phyloP scores from a whole-genome alignment of 2,888 invertebrate species.

The Plebejus anna region DNA sequence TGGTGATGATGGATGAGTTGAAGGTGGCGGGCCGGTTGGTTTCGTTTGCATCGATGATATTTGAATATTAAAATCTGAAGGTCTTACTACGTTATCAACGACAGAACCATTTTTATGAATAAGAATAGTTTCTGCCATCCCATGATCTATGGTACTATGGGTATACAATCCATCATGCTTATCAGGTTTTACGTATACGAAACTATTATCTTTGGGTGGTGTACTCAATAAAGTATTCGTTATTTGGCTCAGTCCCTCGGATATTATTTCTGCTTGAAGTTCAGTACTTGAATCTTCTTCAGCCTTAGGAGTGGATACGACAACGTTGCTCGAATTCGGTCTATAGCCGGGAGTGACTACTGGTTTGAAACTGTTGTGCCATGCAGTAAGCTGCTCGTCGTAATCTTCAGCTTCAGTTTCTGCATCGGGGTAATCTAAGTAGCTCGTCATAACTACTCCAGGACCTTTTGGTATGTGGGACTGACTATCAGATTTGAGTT shows the following conservation, averaged over 20 bases:
- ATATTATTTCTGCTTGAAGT: constrained; percentile 71
- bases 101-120: constrained; percentile 79
- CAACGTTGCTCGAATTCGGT: constrained; percentile 49
- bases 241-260: constrained; percentile 79
- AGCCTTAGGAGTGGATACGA: constrained; percentile 49
- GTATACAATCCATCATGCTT: constrained; percentile 60
- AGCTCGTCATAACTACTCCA: constrained; percentile 72
- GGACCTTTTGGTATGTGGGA: constrained; percentile 74
- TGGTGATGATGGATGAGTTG: constrained; percentile 52
- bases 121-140: constrained; percentile 82
- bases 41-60: constrained; percentile 74
- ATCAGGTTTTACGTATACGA: constrained; percentile 55
- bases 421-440: constrained; percentile 67
- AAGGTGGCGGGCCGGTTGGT: constrained; percentile 58
- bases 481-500: constrained; percentile 78
- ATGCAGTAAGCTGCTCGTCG: constrained; percentile 65
- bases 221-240: constrained; percentile 71
- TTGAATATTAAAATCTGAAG: constrained; percentile 74
- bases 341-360: constrained; percentile 71
- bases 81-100: constrained; percentile 72
- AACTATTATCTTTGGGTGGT: constrained; percentile 68
- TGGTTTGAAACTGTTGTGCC: constrained; percentile 72
- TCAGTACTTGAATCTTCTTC: constrained; percentile 56
- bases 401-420: constrained; percentile 57
- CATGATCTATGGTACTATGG: constrained; percentile 81